Evolutionary conservation across 2,888 invertebrate species (phyloP).

Genomic region (Chrysolina oricalcia): DNA sequence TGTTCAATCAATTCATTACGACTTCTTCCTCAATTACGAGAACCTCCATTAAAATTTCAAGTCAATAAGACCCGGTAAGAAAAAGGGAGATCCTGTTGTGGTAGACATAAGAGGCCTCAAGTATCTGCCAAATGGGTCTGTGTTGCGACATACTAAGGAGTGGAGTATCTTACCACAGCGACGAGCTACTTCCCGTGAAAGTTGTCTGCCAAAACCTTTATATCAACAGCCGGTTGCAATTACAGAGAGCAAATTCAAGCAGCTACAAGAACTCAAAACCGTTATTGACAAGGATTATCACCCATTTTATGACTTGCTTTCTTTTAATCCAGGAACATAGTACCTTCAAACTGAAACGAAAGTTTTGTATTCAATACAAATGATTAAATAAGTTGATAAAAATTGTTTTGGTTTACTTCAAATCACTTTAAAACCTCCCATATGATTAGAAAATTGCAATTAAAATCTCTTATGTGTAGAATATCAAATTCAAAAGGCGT

Average conservation of each 20-base stretch:
- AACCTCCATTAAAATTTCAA: neutral
- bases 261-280: slow-evolving; percentile 22
- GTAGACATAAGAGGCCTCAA: neutral
- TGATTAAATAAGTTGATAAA: neutral
- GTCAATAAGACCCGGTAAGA: slow-evolving; percentile 2
- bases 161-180: slow-evolving; percentile 15
- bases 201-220: slow-evolving; percentile 2
- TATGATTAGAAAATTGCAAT: neutral
- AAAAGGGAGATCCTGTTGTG: slow-evolving; percentile 1
- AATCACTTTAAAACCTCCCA: neutral
- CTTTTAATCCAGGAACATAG: neutral
- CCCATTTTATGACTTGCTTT: slow-evolving; percentile 8
- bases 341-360: slow-evolving; percentile 1
- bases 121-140: neutral
- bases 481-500: slow-evolving; percentile 1
- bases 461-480: neutral
- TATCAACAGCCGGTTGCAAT: slow-evolving; percentile 14
- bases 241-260: slow-evolving; percentile 17
- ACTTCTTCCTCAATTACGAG: slow-evolving; percentile 1
- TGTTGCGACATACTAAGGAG: slow-evolving; percentile 4
- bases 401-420: neutral
- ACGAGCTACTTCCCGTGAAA: slow-evolving; percentile 5
- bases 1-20: slow-evolving; percentile 13
- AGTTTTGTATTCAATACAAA: neutral
- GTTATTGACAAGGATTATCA: slow-evolving; percentile 19